Evolutionary conservation across 2,888 invertebrate genomes (phyloP), one percentile per base, ranked within the genome.

Genomic region (Rotaria magnacalcarata): DNA sequence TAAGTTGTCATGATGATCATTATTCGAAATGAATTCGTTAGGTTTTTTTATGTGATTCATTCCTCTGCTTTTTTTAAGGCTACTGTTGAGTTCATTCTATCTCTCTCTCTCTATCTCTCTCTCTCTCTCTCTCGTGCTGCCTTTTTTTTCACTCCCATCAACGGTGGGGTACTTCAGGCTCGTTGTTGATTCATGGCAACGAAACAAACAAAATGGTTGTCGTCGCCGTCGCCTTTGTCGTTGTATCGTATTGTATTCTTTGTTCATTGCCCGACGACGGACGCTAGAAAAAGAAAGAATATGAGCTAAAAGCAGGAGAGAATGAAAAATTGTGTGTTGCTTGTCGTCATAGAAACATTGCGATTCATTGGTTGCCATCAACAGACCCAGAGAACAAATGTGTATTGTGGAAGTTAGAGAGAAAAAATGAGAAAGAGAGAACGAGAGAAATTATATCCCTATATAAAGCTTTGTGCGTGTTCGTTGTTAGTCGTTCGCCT

Each of bases 401-500:
- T 67, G 67, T 67, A 67, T 52, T 67, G 27, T 27, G 34, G 34
- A 67, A 67, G 34, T 67, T 67, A 67, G 67, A 67, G 67, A 67
- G 67, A 67, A 67, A 60, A 67, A 67, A 19, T 52, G 67, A 41
- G 67, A 67, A 34, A 67, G 67, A 67, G 67, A 67, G 56, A 67
- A 67, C 19, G 67, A 67, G 67, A 67, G 67, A 67, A 67, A 67
- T 19, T 34, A 67, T 19, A 14, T 67, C 34, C 58, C 27, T 67
- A 67, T 67, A 67, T 67, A 67, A 67, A 67, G 67, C 67, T 67
- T 2, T 67, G 67, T 67, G 67, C 14, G 0, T 16, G 67, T 67
- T 67, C 67, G 67, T 67, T 67, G 19, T 19, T 34, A 67, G 27
- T 67, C 34, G 67, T 67, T 67, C 67, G 67, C 67, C 67, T 67